phyloP scores from a whole-genome alignment of 2,888 invertebrate genomes.

The Agonum fuliginosum region DNA sequence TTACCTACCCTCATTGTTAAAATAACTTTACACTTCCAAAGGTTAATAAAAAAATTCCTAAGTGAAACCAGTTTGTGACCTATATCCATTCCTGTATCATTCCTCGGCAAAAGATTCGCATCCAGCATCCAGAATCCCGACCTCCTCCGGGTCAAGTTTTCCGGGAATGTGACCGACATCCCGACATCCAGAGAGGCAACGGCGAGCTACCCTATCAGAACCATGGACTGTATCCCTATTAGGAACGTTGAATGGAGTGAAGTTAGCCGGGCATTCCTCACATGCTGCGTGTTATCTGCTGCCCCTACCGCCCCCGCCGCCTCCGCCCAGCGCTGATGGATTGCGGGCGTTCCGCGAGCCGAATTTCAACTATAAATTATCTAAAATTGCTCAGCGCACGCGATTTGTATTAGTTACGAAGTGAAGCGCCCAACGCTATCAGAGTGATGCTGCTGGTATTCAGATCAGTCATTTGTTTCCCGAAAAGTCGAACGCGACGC shows the following conservation, averaged over 20 bases:
- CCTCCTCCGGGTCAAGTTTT: conserved; percentile 47
- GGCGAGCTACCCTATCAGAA: conserved; percentile 22
- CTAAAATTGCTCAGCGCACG: conserved; percentile 57
- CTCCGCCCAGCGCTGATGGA: conserved; percentile 46
- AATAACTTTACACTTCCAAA: no score
- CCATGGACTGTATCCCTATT: conserved; percentile 42
- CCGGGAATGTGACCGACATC: conserved; percentile 36
- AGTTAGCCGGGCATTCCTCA: conserved; percentile 52
- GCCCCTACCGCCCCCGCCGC: not conserved
- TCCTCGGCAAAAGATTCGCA: conserved; percentile 18
- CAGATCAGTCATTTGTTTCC: conserved; percentile 50
- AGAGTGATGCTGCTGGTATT: conserved; percentile 19
- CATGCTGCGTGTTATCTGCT: conserved; percentile 57
- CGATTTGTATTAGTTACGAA: conserved; percentile 58
- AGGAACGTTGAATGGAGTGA: conserved; percentile 43
- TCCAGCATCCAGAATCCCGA: conserved; percentile 7
- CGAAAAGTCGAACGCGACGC: not conserved
- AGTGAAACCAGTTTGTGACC: not conserved
- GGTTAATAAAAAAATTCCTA: not conserved
- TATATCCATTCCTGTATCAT: conserved; percentile 11
- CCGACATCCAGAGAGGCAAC: not conserved
- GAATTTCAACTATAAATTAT: conserved; percentile 59
- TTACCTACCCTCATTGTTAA: no score
- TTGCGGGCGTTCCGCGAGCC: conserved; percentile 52
- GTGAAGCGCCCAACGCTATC: not conserved